Conservation (phyloP, 2,888 invertebrate genomes). For the Fragum fragum region DNA sequence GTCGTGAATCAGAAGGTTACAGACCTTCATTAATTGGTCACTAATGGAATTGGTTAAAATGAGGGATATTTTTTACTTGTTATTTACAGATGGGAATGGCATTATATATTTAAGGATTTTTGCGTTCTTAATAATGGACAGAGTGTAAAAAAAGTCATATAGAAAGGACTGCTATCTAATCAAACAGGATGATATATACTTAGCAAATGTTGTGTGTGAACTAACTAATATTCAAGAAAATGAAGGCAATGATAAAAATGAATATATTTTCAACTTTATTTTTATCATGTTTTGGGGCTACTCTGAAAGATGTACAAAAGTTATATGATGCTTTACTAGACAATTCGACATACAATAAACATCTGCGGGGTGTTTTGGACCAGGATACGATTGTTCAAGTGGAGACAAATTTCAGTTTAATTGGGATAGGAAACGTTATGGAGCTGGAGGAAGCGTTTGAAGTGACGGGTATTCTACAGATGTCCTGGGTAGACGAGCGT, state of each 20-base stretch:
- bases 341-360: slow-evolving; percentile 1
- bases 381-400: neutral
- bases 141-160: no score
- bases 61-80: neutral
- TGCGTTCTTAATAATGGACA: no score
- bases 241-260: neutral
- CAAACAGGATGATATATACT: no score
- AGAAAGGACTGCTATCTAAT: no score
- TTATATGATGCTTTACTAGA: neutral
- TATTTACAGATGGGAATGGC: no score
- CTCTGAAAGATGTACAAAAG: neutral
- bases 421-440: slow-evolving; percentile 5
- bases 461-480: slow-evolving; percentile 28
- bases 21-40: neutral
- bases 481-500: slow-evolving; percentile 45
- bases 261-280: neutral
- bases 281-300: neutral
- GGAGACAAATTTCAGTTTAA: slow-evolving; percentile 8
- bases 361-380: slow-evolving; percentile 8
- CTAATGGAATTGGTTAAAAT: neutral
- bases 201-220: no score
- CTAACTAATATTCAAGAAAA: neutral
- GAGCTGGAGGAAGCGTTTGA: slow-evolving; percentile 37
- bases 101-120: no score
- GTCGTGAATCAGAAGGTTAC: neutral